phyloP scores from a whole-genome alignment of 2,113 vertebrate genomes.

The Sander vitreus region DNA sequence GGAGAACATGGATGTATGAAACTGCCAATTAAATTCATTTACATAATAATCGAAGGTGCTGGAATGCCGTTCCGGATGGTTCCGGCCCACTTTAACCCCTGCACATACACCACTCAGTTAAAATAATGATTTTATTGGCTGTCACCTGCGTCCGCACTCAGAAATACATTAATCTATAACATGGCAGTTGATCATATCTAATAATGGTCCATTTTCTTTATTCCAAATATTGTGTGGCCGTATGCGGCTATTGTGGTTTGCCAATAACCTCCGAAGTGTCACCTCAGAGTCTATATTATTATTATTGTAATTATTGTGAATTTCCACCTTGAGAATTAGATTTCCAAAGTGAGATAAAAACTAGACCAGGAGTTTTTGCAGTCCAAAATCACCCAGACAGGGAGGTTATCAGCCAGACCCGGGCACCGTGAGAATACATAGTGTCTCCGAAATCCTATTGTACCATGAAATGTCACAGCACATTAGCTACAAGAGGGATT shows the following conservation, averaged over 20 bases:
- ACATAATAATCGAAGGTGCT: no score
- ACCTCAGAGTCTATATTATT: constrained; percentile 29
- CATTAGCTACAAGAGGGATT: constrained; percentile 81
- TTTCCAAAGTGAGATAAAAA: constrained; percentile 69
- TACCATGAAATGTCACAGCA: constrained; percentile 80
- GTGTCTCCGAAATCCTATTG: constrained; percentile 79
- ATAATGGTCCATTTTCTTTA: constrained; percentile 20
- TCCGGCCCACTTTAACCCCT: no score
- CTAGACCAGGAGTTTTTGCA: constrained; percentile 39
- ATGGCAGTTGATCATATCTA: constrained; percentile 14
- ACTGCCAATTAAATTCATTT: no score
- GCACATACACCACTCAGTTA: not conserved
- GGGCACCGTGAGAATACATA: constrained; percentile 70
- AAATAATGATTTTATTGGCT: constrained; percentile 40
- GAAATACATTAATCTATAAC: constrained; percentile 36
- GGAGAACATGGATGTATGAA: no score
- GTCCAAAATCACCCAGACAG: constrained; percentile 69
- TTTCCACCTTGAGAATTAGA: constrained; percentile 65
- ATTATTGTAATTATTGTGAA: no score
- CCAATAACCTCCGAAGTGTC: constrained; percentile 25
- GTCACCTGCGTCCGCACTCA: constrained; percentile 20
- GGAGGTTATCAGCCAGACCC: constrained; percentile 73
- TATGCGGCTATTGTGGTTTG: constrained; percentile 27
- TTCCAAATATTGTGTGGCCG: constrained; percentile 4
- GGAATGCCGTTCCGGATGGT: no score